Conservation (phyloP, 2,888 invertebrate species). For the Micoletzkya japonica region DNA sequence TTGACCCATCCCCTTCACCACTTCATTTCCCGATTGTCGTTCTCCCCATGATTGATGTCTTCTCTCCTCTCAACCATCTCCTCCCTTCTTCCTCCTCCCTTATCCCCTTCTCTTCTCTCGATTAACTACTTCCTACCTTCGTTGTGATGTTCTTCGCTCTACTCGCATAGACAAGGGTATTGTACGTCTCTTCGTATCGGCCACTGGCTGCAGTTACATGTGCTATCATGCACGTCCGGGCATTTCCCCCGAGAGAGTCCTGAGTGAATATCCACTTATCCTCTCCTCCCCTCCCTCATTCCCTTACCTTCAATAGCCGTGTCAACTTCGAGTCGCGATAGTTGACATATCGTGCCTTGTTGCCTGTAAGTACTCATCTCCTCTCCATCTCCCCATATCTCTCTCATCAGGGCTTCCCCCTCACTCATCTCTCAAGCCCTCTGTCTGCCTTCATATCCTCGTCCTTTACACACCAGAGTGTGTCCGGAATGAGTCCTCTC, state of each 20-base stretch:
- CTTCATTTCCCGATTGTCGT: not conserved
- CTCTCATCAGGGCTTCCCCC: not conserved
- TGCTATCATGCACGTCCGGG: constrained; percentile 94
- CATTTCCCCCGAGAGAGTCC: constrained; percentile 73
- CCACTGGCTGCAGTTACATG: constrained; percentile 83
- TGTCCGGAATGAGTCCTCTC: not conserved
- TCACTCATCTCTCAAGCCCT: not conserved
- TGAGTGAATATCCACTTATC: too few species aligned
- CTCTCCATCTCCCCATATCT: constrained; percentile 6
- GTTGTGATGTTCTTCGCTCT: constrained; percentile 90
- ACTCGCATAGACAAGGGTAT: constrained; percentile 90
- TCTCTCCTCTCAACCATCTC: not conserved
- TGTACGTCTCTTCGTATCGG: constrained; percentile 87
- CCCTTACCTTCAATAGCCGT: constrained; percentile 73
- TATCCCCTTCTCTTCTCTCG: not conserved
- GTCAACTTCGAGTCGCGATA: constrained; percentile 94
- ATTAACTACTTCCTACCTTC: constrained; percentile 70
- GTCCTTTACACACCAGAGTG: not conserved
- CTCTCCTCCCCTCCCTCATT: not conserved
- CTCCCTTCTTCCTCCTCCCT: not conserved
- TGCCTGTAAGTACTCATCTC: constrained; percentile 38
- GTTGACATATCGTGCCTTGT: constrained; percentile 77
- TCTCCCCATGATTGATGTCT: not conserved
- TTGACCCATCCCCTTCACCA: not conserved
- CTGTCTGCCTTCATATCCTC: not conserved